Base-by-base conservation (phyloP, 2,113 vertebrate genomes). In the Australoheros scitulus region DNA sequence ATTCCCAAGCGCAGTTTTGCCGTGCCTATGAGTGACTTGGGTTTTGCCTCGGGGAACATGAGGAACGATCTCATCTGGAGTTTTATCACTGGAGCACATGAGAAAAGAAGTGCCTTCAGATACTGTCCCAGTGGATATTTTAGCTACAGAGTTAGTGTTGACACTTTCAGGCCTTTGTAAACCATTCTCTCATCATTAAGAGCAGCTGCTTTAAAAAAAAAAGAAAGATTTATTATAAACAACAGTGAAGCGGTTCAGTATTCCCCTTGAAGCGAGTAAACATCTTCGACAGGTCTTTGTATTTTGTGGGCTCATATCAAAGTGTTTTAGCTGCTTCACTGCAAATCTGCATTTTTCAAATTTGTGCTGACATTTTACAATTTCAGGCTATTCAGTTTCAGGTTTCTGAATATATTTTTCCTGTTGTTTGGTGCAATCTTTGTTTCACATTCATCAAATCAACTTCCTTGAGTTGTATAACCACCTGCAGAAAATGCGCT, bases 171-270 rank as follows among this genome's bases (percentile, higher is more conserved):
- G 13, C 22, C 57, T 77, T 86, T 79, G 38, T 63, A 78, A 59
- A 83, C 74, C 11, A 29, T 76, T 22, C 58, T 80, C 43, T 89
- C 59, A 76, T 81, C 47, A 86, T 43, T 34, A 50, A 57, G 38
- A 81, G 75, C 77, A 43, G 83, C 26, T 13, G 22, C 72, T 78
- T 52, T 89, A 55, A 74, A 3, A 56, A 79, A 87, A 60, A 63
- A 59, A 32, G n/a, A 52, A 24, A 52, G 65, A 84, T 78, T 75
- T 81, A 81, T 87, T 83, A 34, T 83, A 91, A 80, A 84, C 85
- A 59, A 15, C 13, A 56, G 32, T 86, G 57, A 91, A 82, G 88
- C 75, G 77, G 57, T 22, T 57, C 29, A 50, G 68, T 52, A 47
- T 58, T 79, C 64, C 68, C 32, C 61, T 81, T 34, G 32, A 84